phyloP scores from a whole-genome alignment of 2,888 invertebrate species.

The Arctia plantaginis region DNA sequence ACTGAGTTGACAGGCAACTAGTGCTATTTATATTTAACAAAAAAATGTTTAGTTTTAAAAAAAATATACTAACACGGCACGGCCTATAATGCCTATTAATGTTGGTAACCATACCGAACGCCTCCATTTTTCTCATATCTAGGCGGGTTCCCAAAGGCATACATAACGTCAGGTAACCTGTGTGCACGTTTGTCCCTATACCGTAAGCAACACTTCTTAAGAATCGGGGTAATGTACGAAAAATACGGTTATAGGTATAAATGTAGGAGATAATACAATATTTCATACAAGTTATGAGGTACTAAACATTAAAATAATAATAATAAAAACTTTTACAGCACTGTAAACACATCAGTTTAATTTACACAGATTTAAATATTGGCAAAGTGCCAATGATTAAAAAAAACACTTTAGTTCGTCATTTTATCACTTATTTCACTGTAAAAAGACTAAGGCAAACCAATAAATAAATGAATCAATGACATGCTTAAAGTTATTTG shows the following conservation, averaged over 20 bases:
- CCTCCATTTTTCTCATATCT: no score
- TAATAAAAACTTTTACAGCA: conserved; percentile 30
- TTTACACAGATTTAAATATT: conserved; percentile 29
- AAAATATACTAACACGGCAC: no score
- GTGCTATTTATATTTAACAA: not conserved
- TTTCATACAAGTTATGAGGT: conserved; percentile 18
- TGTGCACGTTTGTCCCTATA: no score
- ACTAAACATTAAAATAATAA: conserved; percentile 24
- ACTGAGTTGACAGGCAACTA: not conserved
- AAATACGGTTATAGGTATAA: not conserved
- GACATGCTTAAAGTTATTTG: not conserved
- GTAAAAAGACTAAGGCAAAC: not conserved
- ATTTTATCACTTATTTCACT: not conserved
- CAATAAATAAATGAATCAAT: not conserved
- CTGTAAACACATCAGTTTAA: conserved; percentile 19
- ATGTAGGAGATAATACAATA: not conserved
- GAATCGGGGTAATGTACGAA: not conserved
- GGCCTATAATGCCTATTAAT: no score
- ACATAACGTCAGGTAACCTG: no score
- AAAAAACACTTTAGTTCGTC: not conserved
- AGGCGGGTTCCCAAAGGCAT: no score
- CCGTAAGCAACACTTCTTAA: not conserved
- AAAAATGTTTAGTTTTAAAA: no score
- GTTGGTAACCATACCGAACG: no score
- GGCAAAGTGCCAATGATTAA: conserved; percentile 25